Evolutionary conservation across 2,797 vertebrate species (phyloP).

Genomic region (Myioborus miniatus): DNA sequence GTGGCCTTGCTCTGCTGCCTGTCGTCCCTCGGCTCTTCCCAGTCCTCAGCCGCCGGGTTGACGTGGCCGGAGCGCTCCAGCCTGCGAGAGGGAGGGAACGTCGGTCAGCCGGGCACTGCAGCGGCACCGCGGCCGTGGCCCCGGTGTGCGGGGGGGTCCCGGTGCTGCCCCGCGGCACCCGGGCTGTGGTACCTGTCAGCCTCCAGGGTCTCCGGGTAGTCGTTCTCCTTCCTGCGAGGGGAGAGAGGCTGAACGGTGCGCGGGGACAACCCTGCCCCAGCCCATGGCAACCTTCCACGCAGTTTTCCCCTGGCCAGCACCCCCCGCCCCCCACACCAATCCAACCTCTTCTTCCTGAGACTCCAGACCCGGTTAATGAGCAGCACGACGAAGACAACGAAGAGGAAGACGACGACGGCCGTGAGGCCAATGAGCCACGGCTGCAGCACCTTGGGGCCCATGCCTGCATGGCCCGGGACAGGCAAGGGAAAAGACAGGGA

Average conservation of each 20-base stretch:
- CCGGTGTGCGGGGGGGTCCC: fast-evolving
- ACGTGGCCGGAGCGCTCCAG: background rate
- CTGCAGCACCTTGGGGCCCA: constrained; percentile 63
- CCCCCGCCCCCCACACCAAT: background rate
- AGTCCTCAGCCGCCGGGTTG: background rate
- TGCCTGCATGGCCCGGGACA: background rate
- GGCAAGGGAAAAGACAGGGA: background rate
- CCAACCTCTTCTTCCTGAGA: constrained; percentile 69
- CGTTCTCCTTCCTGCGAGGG: background rate
- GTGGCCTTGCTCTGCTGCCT: background rate
- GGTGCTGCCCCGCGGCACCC: no score
- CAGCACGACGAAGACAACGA: constrained; percentile 79
- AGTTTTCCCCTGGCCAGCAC: fast-evolving
- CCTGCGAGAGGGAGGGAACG: background rate
- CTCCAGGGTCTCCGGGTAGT: background rate
- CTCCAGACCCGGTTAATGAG: constrained; percentile 78
- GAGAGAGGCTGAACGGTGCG: background rate
- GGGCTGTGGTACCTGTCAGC: background rate
- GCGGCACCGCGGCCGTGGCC: background rate
- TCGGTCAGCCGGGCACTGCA: background rate
- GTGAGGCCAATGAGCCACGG: constrained; percentile 85
- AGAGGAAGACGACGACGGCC: constrained; percentile 84
- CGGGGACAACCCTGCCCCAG: no score
- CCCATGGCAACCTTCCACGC: no score
- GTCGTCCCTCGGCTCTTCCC: background rate